Percentiles rank a stretch among this genome's conserved stretches.
Evolutionary conservation across 92 coral and sea anemone species (phyloP).

Genomic region (Palythoa grandiflora): DNA sequence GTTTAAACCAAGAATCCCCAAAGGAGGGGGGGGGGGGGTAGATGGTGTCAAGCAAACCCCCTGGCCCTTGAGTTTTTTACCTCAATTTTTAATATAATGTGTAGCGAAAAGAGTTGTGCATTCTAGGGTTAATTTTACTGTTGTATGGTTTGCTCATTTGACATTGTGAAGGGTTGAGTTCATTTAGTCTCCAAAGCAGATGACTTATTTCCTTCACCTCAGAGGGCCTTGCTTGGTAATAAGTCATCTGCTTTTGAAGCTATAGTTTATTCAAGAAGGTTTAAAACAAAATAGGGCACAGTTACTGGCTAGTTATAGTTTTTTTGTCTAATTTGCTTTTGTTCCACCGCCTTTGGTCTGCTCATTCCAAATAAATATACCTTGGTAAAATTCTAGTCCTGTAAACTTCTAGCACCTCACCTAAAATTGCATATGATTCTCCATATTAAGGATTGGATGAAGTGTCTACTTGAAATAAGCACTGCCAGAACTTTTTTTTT

Average conservation of each 20-base stretch:
- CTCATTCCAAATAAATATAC: conserved; percentile 20
- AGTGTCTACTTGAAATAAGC: conserved; percentile 28
- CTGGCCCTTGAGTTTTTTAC: conserved; percentile 20
- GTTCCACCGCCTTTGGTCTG: conserved; percentile 24
- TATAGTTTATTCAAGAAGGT: conserved; percentile 19
- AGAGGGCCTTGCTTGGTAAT: conserved; percentile 34
- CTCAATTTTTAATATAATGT: conserved; percentile 17
- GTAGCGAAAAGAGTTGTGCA: conserved; percentile 28
- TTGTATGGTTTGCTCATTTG: conserved; percentile 29
- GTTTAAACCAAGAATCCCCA: conserved; percentile 28
- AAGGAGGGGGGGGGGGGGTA: conserved; percentile 27
- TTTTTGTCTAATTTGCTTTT: conserved; percentile 27
- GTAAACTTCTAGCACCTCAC: conserved; percentile 33
- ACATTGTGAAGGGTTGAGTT: conserved; percentile 38
- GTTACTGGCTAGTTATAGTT: conserved; percentile 13
- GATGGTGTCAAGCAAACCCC: background rate
- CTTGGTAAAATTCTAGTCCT: conserved; percentile 28
- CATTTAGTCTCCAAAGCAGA: conserved; percentile 40
- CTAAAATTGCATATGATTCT: conserved; percentile 18
- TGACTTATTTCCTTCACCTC: conserved; percentile 6
- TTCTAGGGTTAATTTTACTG: conserved; percentile 32
- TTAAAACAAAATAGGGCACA: conserved; percentile 17
- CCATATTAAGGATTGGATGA: conserved; percentile 26
- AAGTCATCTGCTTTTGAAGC: conserved; percentile 35
- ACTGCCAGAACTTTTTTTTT: conserved; percentile 20